Evolutionary conservation across 1,140 invertebrate species (phyloP), one percentile per base, ranked within the genome.

Genomic region (Harpegnathos saltator): DNA sequence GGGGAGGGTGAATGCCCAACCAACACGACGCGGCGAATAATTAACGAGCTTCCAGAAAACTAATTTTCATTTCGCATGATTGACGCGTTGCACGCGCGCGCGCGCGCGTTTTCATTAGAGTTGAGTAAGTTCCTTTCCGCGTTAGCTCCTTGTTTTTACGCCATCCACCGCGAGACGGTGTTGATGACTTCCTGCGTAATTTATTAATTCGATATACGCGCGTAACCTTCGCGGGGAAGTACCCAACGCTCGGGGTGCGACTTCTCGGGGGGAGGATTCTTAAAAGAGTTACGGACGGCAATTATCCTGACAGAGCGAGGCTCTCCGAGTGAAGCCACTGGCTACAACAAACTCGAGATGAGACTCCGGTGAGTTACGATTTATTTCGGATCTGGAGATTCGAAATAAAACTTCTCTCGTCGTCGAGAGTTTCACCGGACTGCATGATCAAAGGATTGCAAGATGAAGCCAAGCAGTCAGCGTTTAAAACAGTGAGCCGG

Each of bases 1-100:
- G 3, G 38, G 38, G 38, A 44, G 38, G 38, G 33, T 15, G 65
- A 59, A 48, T 80, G 75, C 52, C n/a, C n/a, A n/a, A 48, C 71
- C 38, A 29, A 44, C 50, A 59, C 24, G 75, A 59, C 65, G 15
- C n/a, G 19, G 12, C 33, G 65, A 80, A 80, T 80, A 80, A 80
- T 80, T 80, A 71, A 80, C 54, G 65, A 80, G 75, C 38, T 59
- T 56, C 24, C 29, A 9, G 75, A 59, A 58, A 80, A 80, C 52
- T 78, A 68, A 69, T 78, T 78, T 78, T 56, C 62, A 78, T 78
- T 78, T 26, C 52, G 52, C 14, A 78, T 78, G 52, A 69, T 69
- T 44, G 52, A 69, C 75, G 22, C 22, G 29, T 33, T 33, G 29
- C 29, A 33, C 29, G 29, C 5, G 12, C 9, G n/a, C n/a, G 1